Evolutionary conservation across 2,113 vertebrate genomes (phyloP), one percentile per base, ranked within the genome.

Genomic region (Chunga burmeisteri): DNA sequence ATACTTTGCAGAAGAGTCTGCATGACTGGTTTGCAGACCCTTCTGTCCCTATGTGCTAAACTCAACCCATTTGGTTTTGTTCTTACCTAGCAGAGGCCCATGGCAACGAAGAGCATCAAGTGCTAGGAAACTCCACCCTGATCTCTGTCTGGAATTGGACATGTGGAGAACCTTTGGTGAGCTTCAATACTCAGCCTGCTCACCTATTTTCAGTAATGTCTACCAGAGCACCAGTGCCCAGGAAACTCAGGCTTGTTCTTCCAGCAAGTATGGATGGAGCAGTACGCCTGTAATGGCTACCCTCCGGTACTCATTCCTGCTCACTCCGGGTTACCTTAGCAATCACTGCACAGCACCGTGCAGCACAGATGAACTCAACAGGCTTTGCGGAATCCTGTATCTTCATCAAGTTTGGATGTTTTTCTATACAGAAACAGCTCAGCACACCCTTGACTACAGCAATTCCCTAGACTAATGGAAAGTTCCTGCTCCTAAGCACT

Each of bases 211-310:
- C 80, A 55, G 52, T 7, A 72, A 34, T 2, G 2, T 10, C 30
- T 42, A 21, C 17, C 44, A 32, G 36, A 16, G 53, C 38, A n/a
- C 7, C 77, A 36, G 38, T 10, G 40, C 42, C 66, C 18, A 34
- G 22, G 50, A 79, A 55, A 44, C 32, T 52, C 22, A 14, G 12
- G 12, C 7, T 13, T 58, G 58, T 50, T 58, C 59, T 78, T n/a
- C 7, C 5, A 2, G 10, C 26, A 10, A 18, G 38, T 3, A 38
- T 20, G 30, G 5, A 29, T 2, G 30, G 30, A 42, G 30, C 25
- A 16, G n/a, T 5, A 47, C 1, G 1, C 16, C 62, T 29, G 67
- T 7, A 15, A 25, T 2, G 10, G 34, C 47, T 9, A 15, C 10
- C 2, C 44, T 5, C 36, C 18, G 44, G 32, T 34, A 40, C 29